Evolutionary conservation across 2,888 invertebrate species (phyloP).

Genomic region (Ornithoptera alexandrae): DNA sequence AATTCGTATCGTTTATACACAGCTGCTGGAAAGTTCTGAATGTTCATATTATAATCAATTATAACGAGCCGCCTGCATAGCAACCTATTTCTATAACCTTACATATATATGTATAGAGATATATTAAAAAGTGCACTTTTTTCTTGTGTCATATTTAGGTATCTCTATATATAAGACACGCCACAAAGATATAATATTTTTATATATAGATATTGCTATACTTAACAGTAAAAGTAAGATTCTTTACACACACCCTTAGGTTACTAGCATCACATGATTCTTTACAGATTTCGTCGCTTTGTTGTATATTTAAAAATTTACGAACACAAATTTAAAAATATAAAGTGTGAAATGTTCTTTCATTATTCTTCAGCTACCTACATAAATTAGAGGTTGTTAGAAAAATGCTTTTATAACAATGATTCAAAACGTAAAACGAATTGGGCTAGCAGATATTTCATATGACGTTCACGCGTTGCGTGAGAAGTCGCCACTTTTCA

Average conservation of each 20-base stretch:
- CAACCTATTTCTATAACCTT: background rate
- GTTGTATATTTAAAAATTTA: no score
- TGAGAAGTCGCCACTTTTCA: conserved; percentile 43
- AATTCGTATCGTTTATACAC: conserved; percentile 18
- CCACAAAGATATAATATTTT: no score
- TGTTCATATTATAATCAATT: background rate
- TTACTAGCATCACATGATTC: no score
- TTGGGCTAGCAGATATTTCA: conserved; percentile 38
- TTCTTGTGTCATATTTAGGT: no score
- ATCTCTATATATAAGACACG: no score
- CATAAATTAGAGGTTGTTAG: conserved; percentile 9
- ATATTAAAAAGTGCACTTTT: no score
- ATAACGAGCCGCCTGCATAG: background rate
- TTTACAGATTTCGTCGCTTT: no score
- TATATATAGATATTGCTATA: no score
- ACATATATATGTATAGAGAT: background rate
- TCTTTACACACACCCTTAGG: no score
- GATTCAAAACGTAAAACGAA: conserved; percentile 34
- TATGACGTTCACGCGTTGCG: conserved; percentile 45
- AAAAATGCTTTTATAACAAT: conserved; percentile 31
- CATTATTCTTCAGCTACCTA: background rate
- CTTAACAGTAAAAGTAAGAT: no score
- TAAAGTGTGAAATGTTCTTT: background rate
- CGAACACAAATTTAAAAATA: no score
- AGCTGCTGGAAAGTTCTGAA: conserved; percentile 19